A percentile compares a stretch with the other conserved stretches of the same genome.
These are phyloP conservation scores for Margaritifera margaritifera DNA, from an alignment of 2,888 invertebrate genomes.

Conservation along the genomic window DNA sequence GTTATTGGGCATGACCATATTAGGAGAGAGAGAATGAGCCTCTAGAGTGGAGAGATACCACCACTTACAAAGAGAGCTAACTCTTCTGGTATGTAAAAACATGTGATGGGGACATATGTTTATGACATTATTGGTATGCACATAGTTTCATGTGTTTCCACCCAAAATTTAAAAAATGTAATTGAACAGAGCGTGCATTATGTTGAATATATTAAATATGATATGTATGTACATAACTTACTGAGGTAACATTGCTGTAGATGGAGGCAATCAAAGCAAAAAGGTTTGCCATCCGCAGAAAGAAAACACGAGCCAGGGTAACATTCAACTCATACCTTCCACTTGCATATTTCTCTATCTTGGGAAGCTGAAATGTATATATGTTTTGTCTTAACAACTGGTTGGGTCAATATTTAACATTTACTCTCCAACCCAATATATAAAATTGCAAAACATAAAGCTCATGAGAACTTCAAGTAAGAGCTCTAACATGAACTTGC, in stretches of 20 bases:
- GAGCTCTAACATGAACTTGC: too few species aligned
- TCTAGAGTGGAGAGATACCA: too few species aligned
- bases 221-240: conserved; percentile 8
- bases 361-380: conserved; percentile 42
- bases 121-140: too few species aligned
- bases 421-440: not conserved
- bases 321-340: conserved; percentile 49
- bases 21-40: too few species aligned
- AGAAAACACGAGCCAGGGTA: conserved; percentile 49
- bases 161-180: too few species aligned
- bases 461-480: too few species aligned
- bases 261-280: conserved; percentile 49
- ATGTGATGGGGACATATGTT: too few species aligned
- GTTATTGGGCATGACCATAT: too few species aligned
- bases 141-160: too few species aligned
- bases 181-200: too few species aligned
- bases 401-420: not conserved
- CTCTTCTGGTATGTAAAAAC: too few species aligned
- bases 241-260: conserved; percentile 41
- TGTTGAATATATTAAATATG: not conserved
- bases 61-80: too few species aligned
- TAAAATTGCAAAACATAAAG: not conserved
- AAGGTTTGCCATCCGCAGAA: conserved; percentile 54
- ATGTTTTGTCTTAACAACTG: not conserved
- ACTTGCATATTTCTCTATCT: conserved; percentile 49